Evolutionary conservation across 2,113 vertebrate genomes (phyloP), one percentile per base, ranked within the genome.

Genomic region (Salvelinus fontinalis): DNA sequence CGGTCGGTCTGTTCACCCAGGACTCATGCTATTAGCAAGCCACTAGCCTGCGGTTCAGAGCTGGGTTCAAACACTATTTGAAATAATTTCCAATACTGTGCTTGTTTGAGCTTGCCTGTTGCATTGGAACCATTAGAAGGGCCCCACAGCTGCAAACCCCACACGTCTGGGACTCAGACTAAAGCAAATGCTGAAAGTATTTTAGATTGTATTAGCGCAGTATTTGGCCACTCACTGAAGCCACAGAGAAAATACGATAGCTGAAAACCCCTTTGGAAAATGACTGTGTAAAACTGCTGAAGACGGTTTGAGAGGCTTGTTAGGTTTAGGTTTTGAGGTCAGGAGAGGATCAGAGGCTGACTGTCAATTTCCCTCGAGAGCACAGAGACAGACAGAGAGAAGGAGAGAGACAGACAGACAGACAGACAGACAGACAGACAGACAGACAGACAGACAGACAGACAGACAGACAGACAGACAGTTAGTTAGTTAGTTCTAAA

Each of bases 381-480:
- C 9, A 26, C 2, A 71, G 79, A 51, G 34, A 75, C 49, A 64
- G 78, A 79, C 78, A 44, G 34, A 75, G 65, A 64, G 79, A 80
- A 75, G 27, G 34, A 75, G 31, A 75, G 57, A 60, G 77, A 77
- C 79, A 51, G 27, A 75, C 60, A 60, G 77, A 80, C 79, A 44
- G 31, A 75, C 66, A 64, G 75, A 80, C 79, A 44, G 27, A 75
- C 66, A 64, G 77, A 20, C 2, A 78, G 78, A 74, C 77, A 77
- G 75, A 80, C 54, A 79, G 79, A 51, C 26, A 74, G 68, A 64
- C 76, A 79, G 80, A 51, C 22, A 75, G 66, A 64, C 75, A 79
- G 78, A 51, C 26, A 74, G 68, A 64, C 76, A 79, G 78, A 51
- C 22, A 75, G 66, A 64, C 1, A 78, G 78, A 74, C 77, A 77